These are phyloP conservation scores for Harpagifer antarcticus DNA, from an alignment of 2,797 vertebrate species.

Conservation along the genomic window DNA sequence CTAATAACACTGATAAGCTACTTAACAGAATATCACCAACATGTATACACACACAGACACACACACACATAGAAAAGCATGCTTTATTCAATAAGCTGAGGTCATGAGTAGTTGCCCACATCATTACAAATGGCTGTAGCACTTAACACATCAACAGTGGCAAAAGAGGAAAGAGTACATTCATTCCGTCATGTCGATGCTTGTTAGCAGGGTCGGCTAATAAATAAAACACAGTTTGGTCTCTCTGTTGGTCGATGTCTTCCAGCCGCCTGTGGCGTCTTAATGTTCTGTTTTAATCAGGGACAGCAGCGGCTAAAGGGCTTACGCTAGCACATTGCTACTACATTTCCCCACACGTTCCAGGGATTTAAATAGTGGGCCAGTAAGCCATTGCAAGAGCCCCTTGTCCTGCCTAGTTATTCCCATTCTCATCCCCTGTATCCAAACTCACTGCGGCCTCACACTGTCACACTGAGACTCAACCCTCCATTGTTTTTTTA, in stretches of 20 bases:
- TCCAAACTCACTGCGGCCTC: constrained; percentile 35
- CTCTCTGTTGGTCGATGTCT: constrained; percentile 53
- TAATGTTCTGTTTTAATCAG: constrained; percentile 84
- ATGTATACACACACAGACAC: background rate
- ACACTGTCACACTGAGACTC: constrained; percentile 20
- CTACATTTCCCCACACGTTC: constrained; percentile 65
- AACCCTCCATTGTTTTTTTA: constrained; percentile 44
- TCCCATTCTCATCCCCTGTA: constrained; percentile 61
- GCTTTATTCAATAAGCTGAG: constrained; percentile 45
- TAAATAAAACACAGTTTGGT: constrained; percentile 74
- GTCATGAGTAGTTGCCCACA: constrained; percentile 39
- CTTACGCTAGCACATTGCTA: constrained; percentile 68
- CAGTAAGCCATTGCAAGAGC: constrained; percentile 58
- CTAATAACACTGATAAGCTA: too few relatives aligned
- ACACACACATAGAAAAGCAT: background rate
- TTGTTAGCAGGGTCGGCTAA: constrained; percentile 61
- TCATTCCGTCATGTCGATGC: constrained; percentile 75
- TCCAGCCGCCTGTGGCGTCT: constrained; percentile 69
- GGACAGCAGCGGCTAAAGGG: constrained; percentile 67
- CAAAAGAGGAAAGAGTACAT: constrained; percentile 79
- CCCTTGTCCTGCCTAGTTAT: constrained; percentile 66
- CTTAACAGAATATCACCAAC: too few relatives aligned
- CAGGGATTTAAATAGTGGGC: constrained; percentile 68
- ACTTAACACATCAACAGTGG: constrained; percentile 73
- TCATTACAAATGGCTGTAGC: constrained; percentile 42